Evolutionary conservation across 2,797 vertebrate genomes (phyloP).

Genomic region (Sandelia bainsii): DNA sequence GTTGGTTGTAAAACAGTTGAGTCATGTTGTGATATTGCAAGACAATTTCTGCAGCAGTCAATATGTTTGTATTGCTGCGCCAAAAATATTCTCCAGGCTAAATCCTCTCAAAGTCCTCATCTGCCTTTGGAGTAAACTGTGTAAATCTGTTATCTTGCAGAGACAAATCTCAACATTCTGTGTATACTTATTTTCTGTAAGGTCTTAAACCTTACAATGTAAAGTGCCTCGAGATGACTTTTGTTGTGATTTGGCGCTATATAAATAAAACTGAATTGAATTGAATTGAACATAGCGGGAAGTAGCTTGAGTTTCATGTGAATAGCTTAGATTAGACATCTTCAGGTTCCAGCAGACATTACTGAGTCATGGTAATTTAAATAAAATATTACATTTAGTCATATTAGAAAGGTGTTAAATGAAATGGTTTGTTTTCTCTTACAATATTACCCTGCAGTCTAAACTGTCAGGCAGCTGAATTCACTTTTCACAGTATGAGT

Average conservation of each 20-base stretch:
- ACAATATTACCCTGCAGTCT: constrained; percentile 11
- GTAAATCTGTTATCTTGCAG: constrained; percentile 46
- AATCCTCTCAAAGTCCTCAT: constrained; percentile 37
- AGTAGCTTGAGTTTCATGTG: constrained; percentile 24
- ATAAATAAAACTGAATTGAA: no score
- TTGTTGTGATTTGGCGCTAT: no score
- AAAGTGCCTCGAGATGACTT: no score
- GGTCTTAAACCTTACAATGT: no score
- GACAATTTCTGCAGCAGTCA: constrained; percentile 30
- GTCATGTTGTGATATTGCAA: constrained; percentile 59
- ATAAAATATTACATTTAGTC: constrained; percentile 19
- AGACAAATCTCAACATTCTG: constrained; percentile 54
- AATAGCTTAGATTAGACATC: constrained; percentile 16
- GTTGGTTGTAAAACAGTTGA: constrained; percentile 53
- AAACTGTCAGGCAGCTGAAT: constrained; percentile 10
- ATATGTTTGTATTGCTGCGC: constrained; percentile 41
- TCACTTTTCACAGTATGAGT: constrained; percentile 41
- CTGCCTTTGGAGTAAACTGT: constrained; percentile 35
- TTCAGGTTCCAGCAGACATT: constrained; percentile 25
- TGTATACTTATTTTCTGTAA: no score
- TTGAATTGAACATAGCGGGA: constrained; percentile 21
- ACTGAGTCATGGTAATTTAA: constrained; percentile 18
- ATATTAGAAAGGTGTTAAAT: constrained; percentile 1
- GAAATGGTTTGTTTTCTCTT: constrained; percentile 13
- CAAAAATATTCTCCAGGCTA: constrained; percentile 37